A percentile compares a stretch with the other conserved stretches of the same genome.
phyloP scores from a whole-genome alignment of 2,888 invertebrate genomes.

The Thumatha senex region DNA sequence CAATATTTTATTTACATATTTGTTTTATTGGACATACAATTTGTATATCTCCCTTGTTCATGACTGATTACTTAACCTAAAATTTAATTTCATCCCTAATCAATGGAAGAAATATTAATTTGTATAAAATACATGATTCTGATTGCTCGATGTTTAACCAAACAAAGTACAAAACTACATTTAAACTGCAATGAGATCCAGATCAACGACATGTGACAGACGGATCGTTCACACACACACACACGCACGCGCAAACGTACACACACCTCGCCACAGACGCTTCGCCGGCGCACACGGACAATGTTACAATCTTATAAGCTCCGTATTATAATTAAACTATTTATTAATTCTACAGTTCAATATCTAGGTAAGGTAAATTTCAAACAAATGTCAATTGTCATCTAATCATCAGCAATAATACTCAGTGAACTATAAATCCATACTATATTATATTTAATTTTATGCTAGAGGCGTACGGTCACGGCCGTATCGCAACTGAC shows the following conservation, averaged over 20 bases:
- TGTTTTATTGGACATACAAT: constrained; percentile 75
- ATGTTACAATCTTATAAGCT: constrained; percentile 57
- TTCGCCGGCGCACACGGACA: constrained; percentile 44
- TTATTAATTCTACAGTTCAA: constrained; percentile 63
- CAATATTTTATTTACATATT: constrained; percentile 80
- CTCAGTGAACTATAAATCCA: constrained; percentile 81
- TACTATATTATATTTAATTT: constrained; percentile 80
- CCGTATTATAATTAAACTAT: constrained; percentile 53
- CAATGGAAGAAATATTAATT: constrained; percentile 75
- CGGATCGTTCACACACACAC: constrained; percentile 42
- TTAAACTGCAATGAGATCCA: constrained; percentile 75
- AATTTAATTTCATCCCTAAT: constrained; percentile 70
- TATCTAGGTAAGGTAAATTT: constrained; percentile 62
- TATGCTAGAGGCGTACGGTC: constrained; percentile 61
- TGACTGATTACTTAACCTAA: constrained; percentile 76
- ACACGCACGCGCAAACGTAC: constrained; percentile 24
- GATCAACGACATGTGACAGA: constrained; percentile 53
- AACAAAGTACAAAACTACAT: constrained; percentile 77
- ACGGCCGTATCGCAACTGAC: constrained; percentile 63
- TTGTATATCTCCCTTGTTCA: constrained; percentile 79
- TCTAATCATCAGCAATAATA: constrained; percentile 81
- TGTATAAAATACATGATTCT: constrained; percentile 81
- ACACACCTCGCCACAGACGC: constrained; percentile 31
- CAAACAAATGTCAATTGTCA: constrained; percentile 58
- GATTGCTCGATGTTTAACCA: constrained; percentile 67